These are phyloP conservation scores for Narcine bancroftii DNA, from an alignment of 2,113 vertebrate species.

Conservation along the genomic window DNA sequence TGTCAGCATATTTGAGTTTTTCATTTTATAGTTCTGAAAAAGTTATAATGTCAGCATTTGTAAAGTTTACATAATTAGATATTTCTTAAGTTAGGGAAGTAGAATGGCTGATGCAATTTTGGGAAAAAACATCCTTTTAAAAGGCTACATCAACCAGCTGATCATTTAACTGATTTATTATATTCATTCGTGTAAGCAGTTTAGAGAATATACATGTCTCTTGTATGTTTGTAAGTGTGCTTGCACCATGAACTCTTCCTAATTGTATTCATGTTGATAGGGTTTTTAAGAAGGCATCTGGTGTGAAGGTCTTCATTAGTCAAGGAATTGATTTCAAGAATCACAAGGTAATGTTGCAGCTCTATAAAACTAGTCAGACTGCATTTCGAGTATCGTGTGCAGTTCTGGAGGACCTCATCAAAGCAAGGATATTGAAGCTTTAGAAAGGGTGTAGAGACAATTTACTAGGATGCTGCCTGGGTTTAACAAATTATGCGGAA, in stretches of 20 bases:
- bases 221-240: neutral
- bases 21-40: neutral
- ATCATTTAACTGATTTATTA: neutral
- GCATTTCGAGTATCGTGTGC: too few relatives aligned
- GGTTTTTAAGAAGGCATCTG: too few relatives aligned
- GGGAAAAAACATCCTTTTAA: neutral
- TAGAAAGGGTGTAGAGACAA: too few relatives aligned
- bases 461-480: too few relatives aligned
- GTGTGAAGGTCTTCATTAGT: too few relatives aligned
- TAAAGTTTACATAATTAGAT: neutral
- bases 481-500: too few relatives aligned
- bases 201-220: neutral
- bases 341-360: too few relatives aligned
- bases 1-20: constrained; percentile 3
- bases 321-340: too few relatives aligned
- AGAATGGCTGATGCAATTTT: neutral
- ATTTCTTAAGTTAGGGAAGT: neutral
- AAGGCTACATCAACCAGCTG: neutral
- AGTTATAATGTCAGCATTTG: constrained; percentile 20
- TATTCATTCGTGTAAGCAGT: neutral
- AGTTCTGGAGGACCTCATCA: too few relatives aligned
- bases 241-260: neutral
- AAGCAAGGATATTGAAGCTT: too few relatives aligned
- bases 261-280: too few relatives aligned
- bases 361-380: too few relatives aligned